Evolutionary conservation across 92 coral and sea anemone genomes (phyloP).

Genomic region (Metridium senile): DNA sequence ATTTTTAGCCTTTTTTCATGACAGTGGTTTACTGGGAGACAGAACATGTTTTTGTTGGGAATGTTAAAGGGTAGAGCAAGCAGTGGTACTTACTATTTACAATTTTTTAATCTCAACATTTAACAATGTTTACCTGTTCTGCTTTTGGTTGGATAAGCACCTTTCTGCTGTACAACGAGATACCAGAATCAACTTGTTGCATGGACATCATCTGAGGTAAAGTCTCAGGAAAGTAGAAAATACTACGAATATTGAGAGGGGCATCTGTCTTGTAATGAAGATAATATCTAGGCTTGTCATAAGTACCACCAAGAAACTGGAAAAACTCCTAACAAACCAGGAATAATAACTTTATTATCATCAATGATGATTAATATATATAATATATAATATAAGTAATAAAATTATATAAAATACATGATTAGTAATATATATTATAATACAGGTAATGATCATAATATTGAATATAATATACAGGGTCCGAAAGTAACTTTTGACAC

Average conservation of each 20-base stretch:
- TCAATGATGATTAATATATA: not conserved
- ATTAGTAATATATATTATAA: no score
- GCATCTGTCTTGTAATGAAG: slow-evolving; percentile 98
- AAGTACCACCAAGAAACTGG: slow-evolving; percentile 86
- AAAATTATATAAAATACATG: no score
- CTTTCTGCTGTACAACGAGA: slow-evolving; percentile 86
- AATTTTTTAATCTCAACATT: no score
- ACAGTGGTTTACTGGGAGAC: no score
- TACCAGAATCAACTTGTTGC: slow-evolving; percentile 81
- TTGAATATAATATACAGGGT: no score
- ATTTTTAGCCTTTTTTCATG: no score
- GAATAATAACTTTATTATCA: not conserved
- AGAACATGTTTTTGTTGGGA: no score
- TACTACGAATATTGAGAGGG: slow-evolving; percentile 91
- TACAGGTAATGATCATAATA: no score
- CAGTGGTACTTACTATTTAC: no score
- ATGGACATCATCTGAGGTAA: slow-evolving; percentile 78
- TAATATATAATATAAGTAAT: no score
- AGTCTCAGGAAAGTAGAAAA: slow-evolving; percentile 95
- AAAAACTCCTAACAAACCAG: slow-evolving; percentile 98
- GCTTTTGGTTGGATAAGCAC: slow-evolving; percentile 93
- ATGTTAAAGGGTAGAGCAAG: no score
- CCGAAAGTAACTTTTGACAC: no score
- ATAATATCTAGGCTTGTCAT: slow-evolving; percentile 91
- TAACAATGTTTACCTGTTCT: slow-evolving; percentile 58